Evolutionary conservation across 2,113 vertebrate genomes (phyloP).

Genomic region (Dipodomys stephensi): DNA sequence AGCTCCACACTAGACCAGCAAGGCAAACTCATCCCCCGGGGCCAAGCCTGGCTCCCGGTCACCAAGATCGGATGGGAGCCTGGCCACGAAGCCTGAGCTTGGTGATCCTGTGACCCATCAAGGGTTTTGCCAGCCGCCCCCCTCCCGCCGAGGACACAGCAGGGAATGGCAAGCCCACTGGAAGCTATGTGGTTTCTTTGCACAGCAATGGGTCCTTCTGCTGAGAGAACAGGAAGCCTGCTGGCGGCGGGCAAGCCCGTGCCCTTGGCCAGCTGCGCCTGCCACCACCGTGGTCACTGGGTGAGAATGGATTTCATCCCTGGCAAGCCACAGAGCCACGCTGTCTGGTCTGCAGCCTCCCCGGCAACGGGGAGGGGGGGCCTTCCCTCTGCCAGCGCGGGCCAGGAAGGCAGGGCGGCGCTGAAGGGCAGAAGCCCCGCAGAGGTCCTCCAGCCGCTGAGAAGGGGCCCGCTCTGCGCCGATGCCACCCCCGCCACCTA

Average conservation of each 20-base stretch:
- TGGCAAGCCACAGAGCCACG: slow-evolving; percentile 65
- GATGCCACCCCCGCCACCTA: not conserved
- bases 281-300: slow-evolving; percentile 46
- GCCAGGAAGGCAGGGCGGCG: not conserved
- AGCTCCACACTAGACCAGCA: not conserved
- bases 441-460: not conserved
- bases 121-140: too few relatives aligned
- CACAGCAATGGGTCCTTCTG: not conserved
- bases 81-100: too few relatives aligned
- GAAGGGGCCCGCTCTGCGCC: not conserved
- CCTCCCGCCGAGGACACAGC: too few relatives aligned
- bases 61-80: too few relatives aligned
- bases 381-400: not conserved
- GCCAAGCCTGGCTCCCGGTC: not conserved
- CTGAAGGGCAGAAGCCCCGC: not conserved
- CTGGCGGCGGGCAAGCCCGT: not conserved
- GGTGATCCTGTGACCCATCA: too few relatives aligned
- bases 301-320: slow-evolving; percentile 56
- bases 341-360: slow-evolving; percentile 40
- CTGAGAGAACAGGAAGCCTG: not conserved
- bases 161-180: not conserved
- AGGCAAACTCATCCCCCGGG: fast-evolving
- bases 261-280: slow-evolving; percentile 42
- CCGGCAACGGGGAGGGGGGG: not conserved
- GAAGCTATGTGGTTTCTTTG: not conserved